These are phyloP conservation scores for Gobionotothen gibberifrons DNA, from an alignment of 2,797 vertebrate species.

Conservation along the genomic window DNA sequence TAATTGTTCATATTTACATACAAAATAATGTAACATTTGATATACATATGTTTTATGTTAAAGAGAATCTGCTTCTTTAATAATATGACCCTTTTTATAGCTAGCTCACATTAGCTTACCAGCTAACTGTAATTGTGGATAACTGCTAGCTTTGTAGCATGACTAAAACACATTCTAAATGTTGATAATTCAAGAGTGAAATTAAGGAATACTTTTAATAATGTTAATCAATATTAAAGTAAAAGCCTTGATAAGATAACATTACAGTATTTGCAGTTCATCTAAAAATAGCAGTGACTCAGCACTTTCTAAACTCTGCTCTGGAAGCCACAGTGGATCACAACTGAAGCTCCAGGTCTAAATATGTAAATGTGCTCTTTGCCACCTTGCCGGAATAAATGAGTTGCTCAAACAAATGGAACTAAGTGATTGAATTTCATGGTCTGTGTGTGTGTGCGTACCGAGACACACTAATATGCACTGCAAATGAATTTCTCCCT, in stretches of 20 bases:
- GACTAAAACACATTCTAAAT: not conserved
- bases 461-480: constrained; percentile 37
- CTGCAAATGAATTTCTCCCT: constrained; percentile 42
- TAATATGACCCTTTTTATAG: not conserved
- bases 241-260: not conserved
- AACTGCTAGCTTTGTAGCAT: not conserved
- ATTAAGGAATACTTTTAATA: too few relatives aligned
- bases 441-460: constrained; percentile 20
- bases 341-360: constrained; percentile 22
- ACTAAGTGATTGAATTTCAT: constrained; percentile 39
- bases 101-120: not conserved
- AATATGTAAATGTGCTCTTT: constrained; percentile 24
- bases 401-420: constrained; percentile 33
- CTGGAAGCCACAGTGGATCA: not conserved
- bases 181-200: not conserved
- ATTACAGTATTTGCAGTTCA: not conserved
- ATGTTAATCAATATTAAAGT: not conserved
- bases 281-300: not conserved
- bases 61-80: not conserved
- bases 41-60: not conserved
- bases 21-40: too few relatives aligned
- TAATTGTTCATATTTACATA: not conserved
- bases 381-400: constrained; percentile 29
- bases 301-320: not conserved
- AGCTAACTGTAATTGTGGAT: not conserved